Percentiles rank a stretch among this genome's conserved stretches.
Evolutionary conservation across 2,797 vertebrate genomes (phyloP).

Genomic region (Pangasius larnaudii): DNA sequence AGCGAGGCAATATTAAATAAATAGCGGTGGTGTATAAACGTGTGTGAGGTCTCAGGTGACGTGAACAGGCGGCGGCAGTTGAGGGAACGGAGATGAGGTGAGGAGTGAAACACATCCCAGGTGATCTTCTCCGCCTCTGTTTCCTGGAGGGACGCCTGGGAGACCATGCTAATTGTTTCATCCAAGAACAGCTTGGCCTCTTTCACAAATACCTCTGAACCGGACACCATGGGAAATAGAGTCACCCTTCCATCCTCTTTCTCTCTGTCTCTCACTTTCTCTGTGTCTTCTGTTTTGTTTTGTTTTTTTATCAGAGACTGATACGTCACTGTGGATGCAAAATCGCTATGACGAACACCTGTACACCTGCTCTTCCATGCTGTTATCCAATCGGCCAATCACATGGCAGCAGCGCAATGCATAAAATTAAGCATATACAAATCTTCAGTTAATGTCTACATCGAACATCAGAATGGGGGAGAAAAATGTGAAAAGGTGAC

Average conservation of each 20-base stretch:
- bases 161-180: conserved; percentile 66
- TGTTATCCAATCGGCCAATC: neutral
- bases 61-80: neutral
- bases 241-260: conserved; percentile 52
- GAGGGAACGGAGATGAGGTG: neutral
- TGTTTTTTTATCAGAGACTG: neutral
- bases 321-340: neutral
- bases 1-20: neutral
- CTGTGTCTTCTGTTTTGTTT: no score
- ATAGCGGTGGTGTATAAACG: neutral
- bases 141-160: conserved; percentile 6
- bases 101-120: neutral
- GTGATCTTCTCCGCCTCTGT: neutral
- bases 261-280: neutral
- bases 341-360: neutral
- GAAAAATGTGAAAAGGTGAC: neutral
- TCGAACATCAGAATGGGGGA: neutral
- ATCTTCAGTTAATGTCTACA: neutral
- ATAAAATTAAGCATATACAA: neutral
- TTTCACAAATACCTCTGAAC: conserved; percentile 66
- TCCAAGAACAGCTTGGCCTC: conserved; percentile 59
- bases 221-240: conserved; percentile 66
- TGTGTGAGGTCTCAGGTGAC: conserved; percentile 1
- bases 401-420: neutral
- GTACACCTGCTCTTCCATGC: neutral